Base-by-base conservation (phyloP, 2,113 vertebrate genomes). In the Mirza zaza region DNA sequence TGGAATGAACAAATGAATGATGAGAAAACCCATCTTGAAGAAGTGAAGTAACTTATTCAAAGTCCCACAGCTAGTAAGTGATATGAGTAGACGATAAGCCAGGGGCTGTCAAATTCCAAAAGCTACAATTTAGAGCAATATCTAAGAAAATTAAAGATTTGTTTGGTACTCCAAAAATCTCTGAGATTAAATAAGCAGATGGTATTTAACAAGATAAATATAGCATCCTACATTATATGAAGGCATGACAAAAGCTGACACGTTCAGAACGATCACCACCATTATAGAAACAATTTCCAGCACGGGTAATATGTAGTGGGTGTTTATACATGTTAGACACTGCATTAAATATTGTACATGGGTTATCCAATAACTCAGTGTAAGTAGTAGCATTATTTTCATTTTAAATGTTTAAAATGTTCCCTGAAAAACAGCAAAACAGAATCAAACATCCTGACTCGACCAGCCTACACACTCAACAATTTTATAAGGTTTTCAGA, bases 1-100 rank as follows among this genome's bases (percentile, higher is more conserved):
- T 45, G 34, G 50, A 45, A 81, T 91, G 32, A 68, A 34, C 65
- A 61, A 75, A 82, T 57, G 6, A 89, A 87, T n/a, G 20, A 57
- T 34, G 5, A 5, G 36, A 85, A 95, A 96, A 59, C 29, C 39
- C 63, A 87, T 68, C 42, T 7, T 71, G 17, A n/a, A 61, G 36
- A 79, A 73, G 12, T 65, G 96, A 87, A 96, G 36, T 73, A 55
- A 83, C 63, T 61, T 95, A 45, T 10, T 68, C 81, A 42, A 67
- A 63, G 0, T 85, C 27, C 63, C 17, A 23, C 52, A 76, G 39
- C 42, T 67, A 59, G 61, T 63, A 52, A 76, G 15, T 68, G 13
- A 65, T 27, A 34, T 1, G 32, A 75, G 52, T 90, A 12, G 48
- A 63, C 88, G 68, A n/a, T 45, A 90, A 82, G 9, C 13, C 4